Base-by-base conservation (phyloP, 2,888 invertebrate species). In the Leucozona laternaria region DNA sequence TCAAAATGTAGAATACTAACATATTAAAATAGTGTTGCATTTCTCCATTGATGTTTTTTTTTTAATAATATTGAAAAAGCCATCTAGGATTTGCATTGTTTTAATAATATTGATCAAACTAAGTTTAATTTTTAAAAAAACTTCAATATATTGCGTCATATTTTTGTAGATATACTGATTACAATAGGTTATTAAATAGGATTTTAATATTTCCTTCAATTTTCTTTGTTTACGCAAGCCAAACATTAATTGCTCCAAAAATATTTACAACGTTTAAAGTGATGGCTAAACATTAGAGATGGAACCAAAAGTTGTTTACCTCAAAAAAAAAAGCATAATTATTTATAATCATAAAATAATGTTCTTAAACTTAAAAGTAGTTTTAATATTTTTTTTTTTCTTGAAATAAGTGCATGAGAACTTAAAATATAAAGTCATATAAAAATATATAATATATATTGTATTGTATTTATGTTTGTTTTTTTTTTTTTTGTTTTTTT, bases 121-220 rank as follows among this genome's bases (percentile, higher is more conserved):
- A 48, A 66, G 28, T 53, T 78, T 40, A 34, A 66, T 58, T 25
- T 53, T 53, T 25, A 76, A 80, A 83, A 40, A 81, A 85, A 80
- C 68, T 76, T 82, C 45, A 79, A 86, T 86, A 82, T 86, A 86
- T 86, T 86, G 86, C 82, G 71, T 82, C 82, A 86, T 77, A 72
- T 60, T 78, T 62, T 64, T 79, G 70, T 79, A 53, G 53, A 73
- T 80, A 81, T 86, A 86, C 73, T 78, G 81, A 45, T 86, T 86
- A 78, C 75, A 79, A 71, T 83, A 73, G 37, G 28, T 57, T 40
- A 40, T 60, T 77, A 73, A 66, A 62, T 79, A 84, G 75, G 73
- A 78, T 73, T 77, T 55, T 77, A 25, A 15, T 68, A 66, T 48
- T 28, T n/a, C 45, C 22, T 77, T 68, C 17, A 17, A 17, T 64